Evolutionary conservation across 2,113 vertebrate species (phyloP).

Genomic region (Fulica atra): DNA sequence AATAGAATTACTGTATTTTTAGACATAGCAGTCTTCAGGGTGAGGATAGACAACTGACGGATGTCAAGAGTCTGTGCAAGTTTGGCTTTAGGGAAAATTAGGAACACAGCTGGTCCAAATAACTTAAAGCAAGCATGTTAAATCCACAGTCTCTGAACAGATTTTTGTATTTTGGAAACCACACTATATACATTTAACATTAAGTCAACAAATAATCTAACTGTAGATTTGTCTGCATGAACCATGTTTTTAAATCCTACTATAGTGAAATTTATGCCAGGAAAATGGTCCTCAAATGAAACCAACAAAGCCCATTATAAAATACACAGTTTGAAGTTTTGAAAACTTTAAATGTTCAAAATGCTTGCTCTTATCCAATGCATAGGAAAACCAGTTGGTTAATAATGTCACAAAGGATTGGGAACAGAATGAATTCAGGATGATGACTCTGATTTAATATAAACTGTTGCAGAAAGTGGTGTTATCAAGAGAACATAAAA

Average conservation of each 20-base stretch:
- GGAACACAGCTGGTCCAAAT: background rate
- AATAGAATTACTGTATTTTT: background rate
- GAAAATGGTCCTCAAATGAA: background rate
- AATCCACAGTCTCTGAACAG: background rate
- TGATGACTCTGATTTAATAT: background rate
- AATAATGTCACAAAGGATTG: slow-evolving; percentile 12
- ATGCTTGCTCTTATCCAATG: background rate
- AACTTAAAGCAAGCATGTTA: background rate
- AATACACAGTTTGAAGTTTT: background rate
- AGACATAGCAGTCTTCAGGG: background rate
- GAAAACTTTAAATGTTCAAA: background rate
- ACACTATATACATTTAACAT: background rate
- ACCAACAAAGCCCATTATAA: background rate
- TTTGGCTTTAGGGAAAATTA: background rate
- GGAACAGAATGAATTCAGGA: background rate
- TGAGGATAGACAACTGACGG: background rate
- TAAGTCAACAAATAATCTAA: background rate
- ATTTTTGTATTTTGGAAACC: background rate
- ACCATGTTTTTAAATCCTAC: background rate
- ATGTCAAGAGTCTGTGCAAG: background rate
- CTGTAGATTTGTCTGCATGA: background rate
- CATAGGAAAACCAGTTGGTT: slow-evolving; percentile 16
- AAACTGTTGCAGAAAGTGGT: background rate
- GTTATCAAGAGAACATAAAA: background rate
- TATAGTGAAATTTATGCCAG: background rate